Evolutionary conservation across 2,113 vertebrate species (phyloP).

Genomic region (Channa maculata): DNA sequence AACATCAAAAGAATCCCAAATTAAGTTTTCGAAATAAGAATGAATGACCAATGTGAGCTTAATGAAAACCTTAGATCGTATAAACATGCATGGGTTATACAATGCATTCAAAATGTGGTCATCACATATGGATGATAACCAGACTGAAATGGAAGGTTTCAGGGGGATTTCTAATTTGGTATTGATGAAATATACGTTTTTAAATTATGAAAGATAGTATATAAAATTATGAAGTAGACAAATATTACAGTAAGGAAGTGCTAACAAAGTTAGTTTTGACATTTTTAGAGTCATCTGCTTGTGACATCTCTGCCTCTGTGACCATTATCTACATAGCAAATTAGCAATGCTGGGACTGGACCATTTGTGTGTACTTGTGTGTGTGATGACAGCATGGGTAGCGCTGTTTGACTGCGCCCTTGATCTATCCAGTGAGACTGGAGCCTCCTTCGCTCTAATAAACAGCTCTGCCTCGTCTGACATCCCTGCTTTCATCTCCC

Average conservation of each 20-base stretch:
- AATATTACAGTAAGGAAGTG: too few relatives aligned
- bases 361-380: constrained; percentile 39
- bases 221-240: too few relatives aligned
- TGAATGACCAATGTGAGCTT: neutral
- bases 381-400: constrained; percentile 48
- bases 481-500: constrained; percentile 72
- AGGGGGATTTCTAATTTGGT: neutral
- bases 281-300: constrained; percentile 28
- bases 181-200: neutral
- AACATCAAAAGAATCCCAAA: neutral
- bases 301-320: constrained; percentile 36
- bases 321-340: constrained; percentile 41
- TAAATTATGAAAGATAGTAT: too few relatives aligned
- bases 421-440: constrained; percentile 61
- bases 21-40: constrained; percentile 7
- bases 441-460: constrained; percentile 61
- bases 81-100: too few relatives aligned
- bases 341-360: constrained; percentile 27
- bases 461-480: constrained; percentile 60
- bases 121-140: neutral
- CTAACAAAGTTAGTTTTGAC: neutral
- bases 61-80: neutral
- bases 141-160: neutral
- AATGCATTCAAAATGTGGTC: neutral
- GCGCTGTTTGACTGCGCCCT: constrained; percentile 42